Evolutionary conservation across 2,888 invertebrate species (phyloP), one percentile per base, ranked within the genome.

Genomic region (Athrips mouffetella): DNA sequence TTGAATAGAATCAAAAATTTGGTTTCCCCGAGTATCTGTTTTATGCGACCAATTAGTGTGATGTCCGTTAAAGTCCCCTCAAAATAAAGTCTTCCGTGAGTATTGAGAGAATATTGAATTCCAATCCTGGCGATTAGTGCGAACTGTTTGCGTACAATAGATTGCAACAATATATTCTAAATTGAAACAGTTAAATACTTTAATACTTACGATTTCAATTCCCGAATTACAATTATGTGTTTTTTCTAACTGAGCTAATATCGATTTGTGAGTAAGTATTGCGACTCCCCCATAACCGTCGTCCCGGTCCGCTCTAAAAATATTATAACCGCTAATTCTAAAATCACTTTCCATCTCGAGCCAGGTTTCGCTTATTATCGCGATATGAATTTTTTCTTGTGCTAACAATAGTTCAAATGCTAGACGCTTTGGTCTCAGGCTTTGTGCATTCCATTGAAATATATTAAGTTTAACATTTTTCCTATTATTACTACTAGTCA

Each of bases 61-160:
- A 23, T 66, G 66, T 0, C 48, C 64, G 45, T 67, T 64, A 21
- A 62, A 58, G 31, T 63, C 63, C 0, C 64, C 64, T 2, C 54
- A 15, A 10, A 65, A 45, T 4, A 61, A 7, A 6, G 56, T 42
- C 33, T 58, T 62, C 1, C 11, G 23, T 0, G n/a, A 1, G 2
- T 13, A 29, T 6, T 31, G 0, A 4, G 51, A 53, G 27, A 62
- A 60, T 1, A 63, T 0, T 1, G 27, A 3, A n/a, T 62, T 54
- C 63, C 65, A 67, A 25, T 63, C 61, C 1, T 20, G 18, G 33
- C 40, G 45, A 0, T 10, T 13, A 6, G 60, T 59, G 1, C 20
- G 27, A 1, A 52, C 35, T 4, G 39, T 21, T 13, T 20, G 27
- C 3, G 41, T 25, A 7, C 25, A 25, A 18, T 25, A 41, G 7